These are phyloP conservation scores for Musca vetustissima DNA, from an alignment of 1,140 invertebrate species.

Conservation along the genomic window DNA sequence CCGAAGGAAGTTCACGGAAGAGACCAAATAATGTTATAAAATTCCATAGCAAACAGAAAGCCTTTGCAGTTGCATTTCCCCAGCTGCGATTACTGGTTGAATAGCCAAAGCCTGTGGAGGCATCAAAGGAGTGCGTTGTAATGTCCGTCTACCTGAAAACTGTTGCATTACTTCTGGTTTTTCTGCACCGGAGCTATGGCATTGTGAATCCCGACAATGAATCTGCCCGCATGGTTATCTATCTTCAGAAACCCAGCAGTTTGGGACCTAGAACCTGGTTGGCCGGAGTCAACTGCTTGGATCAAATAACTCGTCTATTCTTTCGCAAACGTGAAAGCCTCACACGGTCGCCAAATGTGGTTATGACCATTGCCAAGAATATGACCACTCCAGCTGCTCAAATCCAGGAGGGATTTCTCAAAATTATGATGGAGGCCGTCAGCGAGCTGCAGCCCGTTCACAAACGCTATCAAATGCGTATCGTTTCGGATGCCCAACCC, in stretches of 20 bases:
- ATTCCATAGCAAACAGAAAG: not conserved
- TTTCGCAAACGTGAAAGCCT: constrained; percentile 38
- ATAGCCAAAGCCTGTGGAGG: too few relatives aligned
- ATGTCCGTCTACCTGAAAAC: too few relatives aligned
- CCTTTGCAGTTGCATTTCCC: too few relatives aligned
- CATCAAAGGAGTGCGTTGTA: too few relatives aligned
- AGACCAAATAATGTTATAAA: not conserved
- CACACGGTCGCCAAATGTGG: constrained; percentile 45
- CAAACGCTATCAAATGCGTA: constrained; percentile 38
- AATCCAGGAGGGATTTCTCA: constrained; percentile 41
- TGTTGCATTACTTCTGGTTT: too few relatives aligned
- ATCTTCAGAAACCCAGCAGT: constrained; percentile 38
- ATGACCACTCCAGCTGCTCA: constrained; percentile 42
- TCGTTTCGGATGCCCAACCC: constrained; percentile 33
- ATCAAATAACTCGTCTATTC: constrained; percentile 42
- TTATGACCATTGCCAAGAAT: constrained; percentile 39
- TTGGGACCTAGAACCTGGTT: constrained; percentile 38
- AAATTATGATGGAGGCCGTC: constrained; percentile 39
- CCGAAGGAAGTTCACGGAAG: not conserved
- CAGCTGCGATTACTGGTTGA: too few relatives aligned
- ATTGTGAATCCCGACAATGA: constrained; percentile 46
- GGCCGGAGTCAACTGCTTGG: constrained; percentile 45
- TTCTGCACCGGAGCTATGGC: not conserved
- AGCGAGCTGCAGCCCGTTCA: constrained; percentile 17
- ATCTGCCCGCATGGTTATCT: constrained; percentile 43